A percentile compares a stretch with the other conserved stretches of the same genome.
phyloP scores from a whole-genome alignment of 2,888 invertebrate species.

The Drosophila flavopinicola region DNA sequence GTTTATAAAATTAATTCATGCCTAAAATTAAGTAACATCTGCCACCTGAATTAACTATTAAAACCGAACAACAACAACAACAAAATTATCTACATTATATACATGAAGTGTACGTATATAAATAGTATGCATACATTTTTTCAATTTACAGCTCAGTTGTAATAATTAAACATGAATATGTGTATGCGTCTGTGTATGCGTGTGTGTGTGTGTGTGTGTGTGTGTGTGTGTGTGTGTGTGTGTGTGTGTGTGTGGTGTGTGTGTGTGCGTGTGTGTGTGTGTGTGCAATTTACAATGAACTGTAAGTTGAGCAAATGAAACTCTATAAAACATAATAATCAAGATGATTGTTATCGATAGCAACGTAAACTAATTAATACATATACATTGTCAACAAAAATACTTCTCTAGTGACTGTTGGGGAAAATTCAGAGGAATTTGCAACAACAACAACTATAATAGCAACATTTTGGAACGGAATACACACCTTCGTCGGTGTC shows the following conservation, averaged over 20 bases:
- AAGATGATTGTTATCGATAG: too few species aligned
- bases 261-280: too few species aligned
- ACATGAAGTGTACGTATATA: neutral
- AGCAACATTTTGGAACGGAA: constrained; percentile 25
- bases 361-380: constrained; percentile 5
- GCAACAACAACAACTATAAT: constrained; percentile 45
- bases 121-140: neutral
- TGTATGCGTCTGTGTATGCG: too few species aligned
- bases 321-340: neutral
- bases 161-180: neutral
- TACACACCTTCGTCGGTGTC: constrained; percentile 82
- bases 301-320: neutral
- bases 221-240: too few species aligned
- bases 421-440: constrained; percentile 21
- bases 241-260: too few species aligned
- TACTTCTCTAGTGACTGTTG: neutral
- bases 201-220: too few species aligned
- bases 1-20: constrained; percentile 12
- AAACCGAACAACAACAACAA: constrained; percentile 20
- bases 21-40: constrained; percentile 33
- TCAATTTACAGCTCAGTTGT: neutral
- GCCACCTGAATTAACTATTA: constrained; percentile 28
- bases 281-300: neutral
- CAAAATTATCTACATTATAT: neutral
- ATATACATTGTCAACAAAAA: neutral